Percentiles rank a stretch among this genome's conserved stretches.
These are phyloP conservation scores for Chymomyza procnemis DNA, from an alignment of 2,888 invertebrate species.

Conservation along the genomic window DNA sequence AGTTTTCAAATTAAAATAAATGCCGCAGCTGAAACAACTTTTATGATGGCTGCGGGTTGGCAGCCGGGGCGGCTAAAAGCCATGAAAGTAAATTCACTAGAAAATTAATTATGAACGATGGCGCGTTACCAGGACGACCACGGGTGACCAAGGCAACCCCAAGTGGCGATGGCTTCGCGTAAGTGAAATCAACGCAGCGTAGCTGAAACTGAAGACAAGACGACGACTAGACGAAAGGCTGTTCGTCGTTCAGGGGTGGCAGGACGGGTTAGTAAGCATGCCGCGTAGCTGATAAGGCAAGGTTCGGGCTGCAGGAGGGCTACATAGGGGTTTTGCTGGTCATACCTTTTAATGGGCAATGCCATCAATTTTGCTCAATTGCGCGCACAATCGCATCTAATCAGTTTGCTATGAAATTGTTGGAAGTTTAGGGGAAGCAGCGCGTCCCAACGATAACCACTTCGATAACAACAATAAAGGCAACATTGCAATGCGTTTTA, in stretches of 20 bases:
- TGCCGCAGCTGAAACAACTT: constrained; percentile 51
- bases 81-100: constrained; percentile 71
- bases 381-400: constrained; percentile 72
- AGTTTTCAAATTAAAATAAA: constrained; percentile 73
- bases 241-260: too few species aligned
- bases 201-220: constrained; percentile 3
- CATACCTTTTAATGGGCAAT: constrained; percentile 67
- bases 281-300: neutral
- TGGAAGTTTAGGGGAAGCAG: neutral
- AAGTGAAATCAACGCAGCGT: constrained; percentile 55
- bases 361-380: constrained; percentile 73
- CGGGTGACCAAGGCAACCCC: constrained; percentile 13
- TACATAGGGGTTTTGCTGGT: constrained; percentile 27
- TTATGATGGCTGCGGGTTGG: neutral
- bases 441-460: constrained; percentile 15
- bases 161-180: constrained; percentile 17
- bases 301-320: neutral
- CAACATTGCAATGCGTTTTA: constrained; percentile 20
- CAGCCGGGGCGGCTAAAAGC: constrained; percentile 61
- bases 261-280: constrained; percentile 1
- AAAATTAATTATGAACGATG: constrained; percentile 69
- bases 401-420: constrained; percentile 57
- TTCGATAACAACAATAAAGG: constrained; percentile 13
- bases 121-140: constrained; percentile 10
- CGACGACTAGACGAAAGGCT: neutral